phyloP scores from a whole-genome alignment of 2,113 vertebrate genomes.

The Lophius piscatorius region DNA sequence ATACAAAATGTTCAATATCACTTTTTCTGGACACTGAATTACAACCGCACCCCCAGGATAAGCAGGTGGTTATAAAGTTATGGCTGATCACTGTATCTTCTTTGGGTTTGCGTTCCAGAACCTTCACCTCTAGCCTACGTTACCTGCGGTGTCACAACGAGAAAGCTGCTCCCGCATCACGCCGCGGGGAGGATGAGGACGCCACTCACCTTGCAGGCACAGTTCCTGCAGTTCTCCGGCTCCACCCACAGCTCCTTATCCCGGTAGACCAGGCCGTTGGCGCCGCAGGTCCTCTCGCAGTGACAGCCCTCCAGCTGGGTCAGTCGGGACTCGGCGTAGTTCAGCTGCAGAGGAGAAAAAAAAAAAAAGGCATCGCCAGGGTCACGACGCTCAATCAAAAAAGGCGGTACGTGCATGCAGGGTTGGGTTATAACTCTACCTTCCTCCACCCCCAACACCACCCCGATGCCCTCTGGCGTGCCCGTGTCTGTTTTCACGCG shows the following conservation, averaged over 20 bases:
- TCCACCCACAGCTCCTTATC: conserved; percentile 94
- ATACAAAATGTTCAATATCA: no score
- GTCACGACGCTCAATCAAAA: conserved; percentile 17
- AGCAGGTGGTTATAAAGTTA: no score
- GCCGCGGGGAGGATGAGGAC: no score
- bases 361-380: background rate
- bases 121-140: no score
- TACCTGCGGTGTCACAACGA: no score
- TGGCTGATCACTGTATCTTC: no score
- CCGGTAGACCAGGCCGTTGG: conserved; percentile 86
- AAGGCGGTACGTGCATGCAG: background rate
- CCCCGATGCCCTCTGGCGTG: conserved; percentile 5
- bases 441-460: background rate
- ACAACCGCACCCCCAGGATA: no score
- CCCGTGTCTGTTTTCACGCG: conserved; percentile 9
- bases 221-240: conserved; percentile 93
- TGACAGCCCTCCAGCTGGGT: conserved; percentile 95
- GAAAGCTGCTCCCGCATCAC: no score
- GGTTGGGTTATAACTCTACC: no score
- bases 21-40: no score
- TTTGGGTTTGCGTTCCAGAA: no score
- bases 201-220: conserved; percentile 92
- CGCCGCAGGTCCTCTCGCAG: conserved; percentile 93
- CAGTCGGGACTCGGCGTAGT: conserved; percentile 94
- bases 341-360: conserved; percentile 81